Percentiles rank a stretch among this genome's conserved stretches.
Evolutionary conservation across 1,140 invertebrate genomes (phyloP).

Genomic region (Triops longicaudatus): DNA sequence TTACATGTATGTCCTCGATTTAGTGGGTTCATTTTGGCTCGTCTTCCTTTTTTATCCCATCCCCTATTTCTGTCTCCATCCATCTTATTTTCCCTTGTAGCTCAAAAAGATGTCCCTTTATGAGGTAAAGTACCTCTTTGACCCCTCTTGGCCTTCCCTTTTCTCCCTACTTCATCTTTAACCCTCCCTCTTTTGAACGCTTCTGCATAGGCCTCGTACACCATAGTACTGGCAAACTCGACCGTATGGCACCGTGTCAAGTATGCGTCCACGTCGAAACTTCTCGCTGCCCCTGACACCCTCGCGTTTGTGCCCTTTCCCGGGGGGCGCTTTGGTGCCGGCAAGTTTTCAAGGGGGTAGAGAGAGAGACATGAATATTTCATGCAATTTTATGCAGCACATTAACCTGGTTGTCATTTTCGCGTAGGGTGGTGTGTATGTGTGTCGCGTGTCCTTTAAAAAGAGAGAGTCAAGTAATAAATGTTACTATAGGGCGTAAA

Average conservation of each 20-base stretch:
- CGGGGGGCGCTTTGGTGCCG: not conserved
- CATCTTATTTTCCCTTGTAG: not conserved
- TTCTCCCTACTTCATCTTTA: not conserved
- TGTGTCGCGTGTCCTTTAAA: slow-evolving; percentile 12
- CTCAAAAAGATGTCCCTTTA: slow-evolving; percentile 15
- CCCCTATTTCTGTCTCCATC: not conserved
- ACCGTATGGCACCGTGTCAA: slow-evolving; percentile 12
- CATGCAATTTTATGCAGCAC: slow-evolving; percentile 25
- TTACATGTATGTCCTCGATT: not conserved
- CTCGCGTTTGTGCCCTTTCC: not conserved
- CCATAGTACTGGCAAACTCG: not conserved
- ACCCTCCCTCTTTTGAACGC: not conserved
- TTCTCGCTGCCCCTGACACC: not conserved
- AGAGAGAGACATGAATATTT: slow-evolving; percentile 22
- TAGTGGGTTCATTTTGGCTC: slow-evolving; percentile 3
- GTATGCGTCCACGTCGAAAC: not conserved
- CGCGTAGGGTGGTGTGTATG: slow-evolving; percentile 16
- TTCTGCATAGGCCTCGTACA: not conserved
- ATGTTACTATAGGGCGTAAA: not conserved
- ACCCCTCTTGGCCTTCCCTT: not conserved
- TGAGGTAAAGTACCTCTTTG: slow-evolving; percentile 15
- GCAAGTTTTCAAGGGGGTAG: not conserved
- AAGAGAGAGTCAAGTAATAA: not conserved
- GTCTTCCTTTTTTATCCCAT: slow-evolving; percentile 4
- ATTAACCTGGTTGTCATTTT: slow-evolving; percentile 26